These are phyloP conservation scores for Brachystomella parvula DNA, from an alignment of 1,140 invertebrate genomes.

Conservation along the genomic window DNA sequence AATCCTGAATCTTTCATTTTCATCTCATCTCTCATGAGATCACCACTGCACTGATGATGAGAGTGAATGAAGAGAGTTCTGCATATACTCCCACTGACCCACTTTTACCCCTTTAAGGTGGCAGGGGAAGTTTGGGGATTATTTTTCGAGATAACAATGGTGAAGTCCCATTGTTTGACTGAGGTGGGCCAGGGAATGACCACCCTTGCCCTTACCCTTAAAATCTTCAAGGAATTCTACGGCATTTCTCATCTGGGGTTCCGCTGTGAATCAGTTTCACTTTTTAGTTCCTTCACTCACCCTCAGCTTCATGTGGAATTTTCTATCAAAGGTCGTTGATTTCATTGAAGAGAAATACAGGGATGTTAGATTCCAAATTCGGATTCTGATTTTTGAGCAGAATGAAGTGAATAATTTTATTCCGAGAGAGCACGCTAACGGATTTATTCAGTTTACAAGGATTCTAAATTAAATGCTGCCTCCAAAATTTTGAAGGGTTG, in stretches of 20 bases:
- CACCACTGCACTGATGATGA: background rate
- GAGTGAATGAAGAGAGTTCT: background rate
- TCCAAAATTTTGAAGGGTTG: background rate
- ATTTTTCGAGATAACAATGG: background rate
- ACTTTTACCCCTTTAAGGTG: conserved; percentile 4
- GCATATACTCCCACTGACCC: conserved; percentile 20
- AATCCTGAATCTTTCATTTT: background rate
- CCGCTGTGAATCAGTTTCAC: background rate
- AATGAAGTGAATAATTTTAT: too few species aligned
- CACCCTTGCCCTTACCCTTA: background rate
- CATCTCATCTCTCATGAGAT: background rate
- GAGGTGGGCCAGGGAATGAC: background rate
- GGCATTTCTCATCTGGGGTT: too few species aligned
- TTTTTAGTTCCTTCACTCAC: background rate
- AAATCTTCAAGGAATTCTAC: too few species aligned
- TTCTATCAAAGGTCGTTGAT: background rate
- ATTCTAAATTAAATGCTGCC: background rate
- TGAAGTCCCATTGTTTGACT: too few species aligned
- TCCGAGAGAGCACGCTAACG: too few species aligned
- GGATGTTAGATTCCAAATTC: background rate
- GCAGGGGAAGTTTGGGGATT: background rate
- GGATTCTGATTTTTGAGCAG: background rate
- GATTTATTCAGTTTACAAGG: background rate
- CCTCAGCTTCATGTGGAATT: background rate
- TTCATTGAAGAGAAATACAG: background rate